Percentiles rank a stretch among this genome's conserved stretches.
These are phyloP conservation scores for Creontiades dilutus DNA, from an alignment of 2,888 invertebrate genomes.

Conservation along the genomic window DNA sequence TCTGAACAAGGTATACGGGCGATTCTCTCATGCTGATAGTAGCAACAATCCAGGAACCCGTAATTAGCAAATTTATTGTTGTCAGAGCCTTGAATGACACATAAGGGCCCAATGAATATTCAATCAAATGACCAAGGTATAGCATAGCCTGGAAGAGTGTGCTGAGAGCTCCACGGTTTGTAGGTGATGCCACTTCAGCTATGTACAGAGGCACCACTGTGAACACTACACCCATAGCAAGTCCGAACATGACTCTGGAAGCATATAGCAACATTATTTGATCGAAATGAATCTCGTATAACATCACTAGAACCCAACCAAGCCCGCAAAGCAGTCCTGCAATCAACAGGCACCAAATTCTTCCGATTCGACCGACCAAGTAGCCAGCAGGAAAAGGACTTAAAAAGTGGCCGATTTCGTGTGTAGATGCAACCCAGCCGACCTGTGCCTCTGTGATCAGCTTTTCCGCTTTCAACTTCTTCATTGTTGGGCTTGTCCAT, in stretches of 20 bases:
- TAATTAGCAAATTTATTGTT: slow-evolving; percentile 72
- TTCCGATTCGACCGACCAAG: slow-evolving; percentile 71
- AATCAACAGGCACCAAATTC: slow-evolving; percentile 70
- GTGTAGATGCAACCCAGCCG: slow-evolving; percentile 74
- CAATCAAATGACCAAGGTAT: slow-evolving; percentile 75
- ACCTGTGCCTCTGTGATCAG: slow-evolving; percentile 72
- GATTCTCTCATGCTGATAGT: slow-evolving; percentile 75
- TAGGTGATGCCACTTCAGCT: slow-evolving; percentile 74
- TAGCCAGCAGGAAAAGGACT: slow-evolving; percentile 75
- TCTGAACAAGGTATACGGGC: slow-evolving; percentile 74
- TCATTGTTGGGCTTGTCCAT: slow-evolving; percentile 75
- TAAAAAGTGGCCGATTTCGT: slow-evolving; percentile 75
- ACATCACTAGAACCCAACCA: slow-evolving; percentile 74
- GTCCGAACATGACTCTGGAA: slow-evolving; percentile 75
- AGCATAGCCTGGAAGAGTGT: slow-evolving; percentile 75
- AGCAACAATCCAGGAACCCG: slow-evolving; percentile 71
- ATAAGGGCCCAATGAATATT: slow-evolving; percentile 74
- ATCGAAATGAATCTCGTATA: slow-evolving; percentile 58
- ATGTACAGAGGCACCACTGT: slow-evolving; percentile 75
- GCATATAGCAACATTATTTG: slow-evolving; percentile 72
- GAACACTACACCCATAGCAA: slow-evolving; percentile 75
- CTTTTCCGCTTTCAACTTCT: slow-evolving; percentile 72
- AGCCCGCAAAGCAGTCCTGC: slow-evolving; percentile 66
- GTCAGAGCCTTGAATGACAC: slow-evolving; percentile 73
- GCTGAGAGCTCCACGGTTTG: slow-evolving; percentile 74